Conservation (phyloP, 2,113 vertebrate genomes). For the Boulengeromyrus knoepffleri region DNA sequence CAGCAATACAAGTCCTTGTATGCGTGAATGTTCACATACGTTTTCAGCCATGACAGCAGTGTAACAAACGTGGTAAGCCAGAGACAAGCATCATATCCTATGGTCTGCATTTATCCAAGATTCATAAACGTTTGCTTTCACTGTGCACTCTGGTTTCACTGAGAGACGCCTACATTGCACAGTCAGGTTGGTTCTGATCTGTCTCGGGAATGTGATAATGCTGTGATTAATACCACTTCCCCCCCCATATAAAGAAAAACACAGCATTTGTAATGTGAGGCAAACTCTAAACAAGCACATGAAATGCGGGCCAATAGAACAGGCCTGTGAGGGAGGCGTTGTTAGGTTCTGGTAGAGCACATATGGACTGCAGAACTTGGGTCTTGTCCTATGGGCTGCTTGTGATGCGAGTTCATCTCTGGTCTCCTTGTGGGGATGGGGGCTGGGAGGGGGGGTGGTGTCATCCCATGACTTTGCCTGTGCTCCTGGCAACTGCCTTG, state of each 20-base stretch:
- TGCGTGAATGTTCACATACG: conserved; percentile 32
- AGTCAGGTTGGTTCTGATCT: neutral
- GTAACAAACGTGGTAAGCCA: neutral
- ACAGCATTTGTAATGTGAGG: neutral
- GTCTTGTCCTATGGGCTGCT: neutral
- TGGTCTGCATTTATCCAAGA: neutral
- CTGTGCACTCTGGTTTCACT: neutral
- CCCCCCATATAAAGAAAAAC: neutral
- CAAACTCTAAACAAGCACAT: conserved; percentile 1
- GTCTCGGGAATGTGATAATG: neutral
- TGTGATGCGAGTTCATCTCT: conserved; percentile 5
- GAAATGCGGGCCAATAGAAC: conserved; percentile 4
- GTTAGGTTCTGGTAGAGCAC: neutral
- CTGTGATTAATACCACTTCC: neutral
- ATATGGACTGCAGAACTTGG: conserved; percentile 20
- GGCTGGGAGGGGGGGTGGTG: neutral
- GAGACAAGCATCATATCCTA: neutral
- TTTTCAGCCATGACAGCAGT: neutral
- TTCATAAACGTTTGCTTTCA: neutral
- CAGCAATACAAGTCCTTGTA: neutral
- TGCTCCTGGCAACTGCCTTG: neutral
- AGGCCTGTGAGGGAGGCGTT: neutral
- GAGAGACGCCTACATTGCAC: neutral
- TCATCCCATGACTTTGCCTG: neutral
- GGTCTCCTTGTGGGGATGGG: conserved; percentile 4